Conservation (phyloP, 2,113 vertebrate species). For the Cygnus buccinator region DNA sequence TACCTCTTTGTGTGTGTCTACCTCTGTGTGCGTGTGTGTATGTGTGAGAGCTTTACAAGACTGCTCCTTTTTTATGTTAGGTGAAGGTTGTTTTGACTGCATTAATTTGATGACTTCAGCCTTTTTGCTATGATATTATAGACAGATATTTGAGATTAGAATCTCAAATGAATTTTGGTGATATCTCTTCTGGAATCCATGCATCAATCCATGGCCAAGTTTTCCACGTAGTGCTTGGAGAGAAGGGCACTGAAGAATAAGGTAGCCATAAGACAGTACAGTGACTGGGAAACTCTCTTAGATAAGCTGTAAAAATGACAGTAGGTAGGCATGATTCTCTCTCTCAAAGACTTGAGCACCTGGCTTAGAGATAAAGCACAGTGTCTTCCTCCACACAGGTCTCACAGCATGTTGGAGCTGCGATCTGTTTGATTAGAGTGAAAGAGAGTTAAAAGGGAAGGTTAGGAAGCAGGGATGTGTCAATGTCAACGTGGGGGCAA, state of each 20-base stretch:
- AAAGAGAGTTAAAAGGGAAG: neutral
- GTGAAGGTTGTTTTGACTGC: neutral
- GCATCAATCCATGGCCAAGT: neutral
- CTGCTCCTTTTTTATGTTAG: neutral
- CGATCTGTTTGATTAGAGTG: neutral
- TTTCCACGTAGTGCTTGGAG: neutral
- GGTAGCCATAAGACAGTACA: neutral
- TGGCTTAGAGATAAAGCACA: neutral
- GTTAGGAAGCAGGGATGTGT: neutral
- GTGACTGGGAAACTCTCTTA: neutral
- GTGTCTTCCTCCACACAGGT: neutral
- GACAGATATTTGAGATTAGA: neutral
- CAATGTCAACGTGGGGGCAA: neutral
- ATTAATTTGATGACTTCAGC: neutral
- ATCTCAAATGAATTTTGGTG: neutral
- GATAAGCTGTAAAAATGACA: neutral
- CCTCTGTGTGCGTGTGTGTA: neutral
- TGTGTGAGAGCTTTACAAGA: neutral
- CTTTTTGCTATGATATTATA: neutral
- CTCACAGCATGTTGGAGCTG: neutral
- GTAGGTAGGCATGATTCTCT: neutral
- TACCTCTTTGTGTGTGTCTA: neutral
- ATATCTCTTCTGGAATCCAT: neutral
- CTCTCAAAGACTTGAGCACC: neutral
- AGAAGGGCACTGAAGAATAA: neutral